Percentiles rank a stretch among this genome's conserved stretches.
phyloP scores from a whole-genome alignment of 92 coral and sea anemone species.

The Meandrina meandrites region DNA sequence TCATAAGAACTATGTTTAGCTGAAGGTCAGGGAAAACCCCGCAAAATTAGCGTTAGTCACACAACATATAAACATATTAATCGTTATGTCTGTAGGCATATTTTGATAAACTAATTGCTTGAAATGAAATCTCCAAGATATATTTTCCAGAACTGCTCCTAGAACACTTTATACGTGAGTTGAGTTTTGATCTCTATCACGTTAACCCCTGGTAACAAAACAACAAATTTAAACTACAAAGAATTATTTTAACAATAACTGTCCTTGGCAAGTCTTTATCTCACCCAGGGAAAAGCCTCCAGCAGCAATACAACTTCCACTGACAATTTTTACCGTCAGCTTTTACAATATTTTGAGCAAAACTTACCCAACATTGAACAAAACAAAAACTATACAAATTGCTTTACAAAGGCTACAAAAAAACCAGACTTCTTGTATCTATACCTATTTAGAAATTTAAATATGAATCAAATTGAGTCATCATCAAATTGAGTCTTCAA shows the following conservation, averaged over 20 bases:
- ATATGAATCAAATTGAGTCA: not conserved
- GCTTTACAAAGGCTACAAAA: not conserved
- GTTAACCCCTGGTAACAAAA: not conserved
- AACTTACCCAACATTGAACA: not conserved
- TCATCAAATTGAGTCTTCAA: not conserved
- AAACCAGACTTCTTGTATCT: not conserved
- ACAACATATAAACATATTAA: conserved; percentile 36
- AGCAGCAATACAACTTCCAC: not conserved
- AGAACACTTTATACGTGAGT: not conserved
- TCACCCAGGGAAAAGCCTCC: not conserved
- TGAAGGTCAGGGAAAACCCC: conserved; percentile 76
- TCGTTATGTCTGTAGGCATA: not conserved
- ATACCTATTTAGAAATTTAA: not conserved
- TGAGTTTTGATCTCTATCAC: not conserved
- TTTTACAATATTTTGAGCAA: not conserved
- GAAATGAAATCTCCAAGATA: not conserved
- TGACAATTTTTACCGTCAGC: not conserved
- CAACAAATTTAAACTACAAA: not conserved
- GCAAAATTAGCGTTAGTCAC: conserved; percentile 51
- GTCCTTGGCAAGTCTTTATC: not conserved
- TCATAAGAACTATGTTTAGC: conserved; percentile 56
- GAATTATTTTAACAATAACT: not conserved
- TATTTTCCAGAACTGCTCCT: not conserved
- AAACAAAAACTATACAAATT: not conserved
- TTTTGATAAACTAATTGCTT: not conserved